Conservation (phyloP, 2,888 invertebrate genomes). For the Tachina lurida region DNA sequence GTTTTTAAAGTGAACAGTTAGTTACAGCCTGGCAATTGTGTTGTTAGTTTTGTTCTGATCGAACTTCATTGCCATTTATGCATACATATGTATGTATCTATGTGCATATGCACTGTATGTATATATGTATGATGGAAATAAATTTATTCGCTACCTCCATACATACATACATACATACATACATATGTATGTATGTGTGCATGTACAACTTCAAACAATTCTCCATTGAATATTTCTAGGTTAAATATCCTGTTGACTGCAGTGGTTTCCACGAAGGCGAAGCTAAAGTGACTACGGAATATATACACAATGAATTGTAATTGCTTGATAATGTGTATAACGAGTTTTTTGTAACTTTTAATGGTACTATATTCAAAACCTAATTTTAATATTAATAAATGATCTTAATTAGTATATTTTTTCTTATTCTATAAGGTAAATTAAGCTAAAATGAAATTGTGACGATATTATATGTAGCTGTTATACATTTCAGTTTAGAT, state of each 20-base stretch:
- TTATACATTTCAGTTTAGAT: conserved; percentile 32
- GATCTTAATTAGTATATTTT: conserved; percentile 36
- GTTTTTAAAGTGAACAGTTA: conserved; percentile 43
- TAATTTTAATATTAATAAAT: conserved; percentile 43
- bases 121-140: too few relatives aligned
- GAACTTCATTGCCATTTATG: not conserved
- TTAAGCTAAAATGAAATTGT: conserved; percentile 18
- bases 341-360: conserved; percentile 13
- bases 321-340: not conserved
- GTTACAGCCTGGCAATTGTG: conserved; percentile 2
- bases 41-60: conserved; percentile 4
- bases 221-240: conserved; percentile 73
- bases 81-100: not conserved
- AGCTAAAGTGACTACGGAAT: conserved; percentile 91
- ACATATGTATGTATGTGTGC: not conserved
- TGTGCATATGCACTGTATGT: too few relatives aligned
- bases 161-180: not conserved
- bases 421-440: conserved; percentile 39
- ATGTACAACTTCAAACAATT: not conserved
- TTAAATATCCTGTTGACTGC: conserved; percentile 87
- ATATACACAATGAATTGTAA: conserved; percentile 91
- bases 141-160: too few relatives aligned
- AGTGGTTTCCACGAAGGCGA: conserved; percentile 92
- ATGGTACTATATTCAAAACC: conserved; percentile 63
- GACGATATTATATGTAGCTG: conserved; percentile 11